phyloP scores from a whole-genome alignment of 1,140 invertebrate genomes.

The Drosophila elegans region DNA sequence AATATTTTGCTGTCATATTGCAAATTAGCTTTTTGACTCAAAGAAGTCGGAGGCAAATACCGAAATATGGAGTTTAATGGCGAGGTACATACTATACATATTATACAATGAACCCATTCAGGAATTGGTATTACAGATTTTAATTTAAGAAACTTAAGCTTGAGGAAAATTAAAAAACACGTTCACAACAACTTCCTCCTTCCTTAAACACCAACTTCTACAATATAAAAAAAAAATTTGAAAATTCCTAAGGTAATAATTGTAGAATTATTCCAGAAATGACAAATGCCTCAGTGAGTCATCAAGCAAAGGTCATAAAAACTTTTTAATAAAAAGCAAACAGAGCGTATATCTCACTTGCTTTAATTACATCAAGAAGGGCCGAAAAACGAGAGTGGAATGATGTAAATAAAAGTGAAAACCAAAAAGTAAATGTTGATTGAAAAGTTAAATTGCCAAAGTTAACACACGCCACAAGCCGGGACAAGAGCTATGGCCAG shows the following conservation, averaged over 20 bases:
- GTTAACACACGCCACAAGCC: constrained; percentile 59
- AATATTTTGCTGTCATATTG: no score
- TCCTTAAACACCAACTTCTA: no score
- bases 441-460: constrained; percentile 81
- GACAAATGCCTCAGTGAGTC: constrained; percentile 20
- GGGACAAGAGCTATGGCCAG: constrained; percentile 11
- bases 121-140: no score
- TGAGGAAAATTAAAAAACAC: no score
- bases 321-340: constrained; percentile 66
- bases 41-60: no score
- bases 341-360: constrained; percentile 52
- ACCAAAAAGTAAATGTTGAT: constrained; percentile 78
- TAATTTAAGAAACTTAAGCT: no score
- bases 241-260: background rate
- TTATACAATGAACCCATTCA: no score
- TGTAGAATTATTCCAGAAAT: constrained; percentile 2
- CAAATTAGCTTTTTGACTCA: no score
- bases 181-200: no score
- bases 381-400: constrained; percentile 28
- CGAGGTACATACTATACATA: no score
- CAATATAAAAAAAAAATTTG: background rate
- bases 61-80: no score
- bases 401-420: constrained; percentile 73
- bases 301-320: constrained; percentile 29
- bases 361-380: constrained; percentile 65